Conservation (phyloP, 2,797 vertebrate genomes). For the Podarcis lilfordi region DNA sequence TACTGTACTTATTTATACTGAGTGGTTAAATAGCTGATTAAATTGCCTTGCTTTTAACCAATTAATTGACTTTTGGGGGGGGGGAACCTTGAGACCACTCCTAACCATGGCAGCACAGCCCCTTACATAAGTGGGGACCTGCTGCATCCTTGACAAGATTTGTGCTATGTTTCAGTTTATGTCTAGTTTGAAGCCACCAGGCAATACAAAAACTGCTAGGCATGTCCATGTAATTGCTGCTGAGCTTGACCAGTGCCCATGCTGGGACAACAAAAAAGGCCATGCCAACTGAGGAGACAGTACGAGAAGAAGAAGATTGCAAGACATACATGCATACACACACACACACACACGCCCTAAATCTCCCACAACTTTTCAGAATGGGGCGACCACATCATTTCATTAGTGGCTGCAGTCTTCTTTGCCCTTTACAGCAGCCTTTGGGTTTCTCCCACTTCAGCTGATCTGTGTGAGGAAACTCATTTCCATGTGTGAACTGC, state of each 20-base stretch:
- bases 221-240: background rate
- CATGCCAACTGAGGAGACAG: background rate
- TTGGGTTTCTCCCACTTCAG: background rate
- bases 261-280: background rate
- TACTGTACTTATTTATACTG: background rate
- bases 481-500: background rate
- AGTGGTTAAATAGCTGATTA: conserved; percentile 17
- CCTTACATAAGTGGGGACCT: background rate
- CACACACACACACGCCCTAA: background rate
- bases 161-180: background rate
- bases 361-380: background rate
- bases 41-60: conserved; percentile 14
- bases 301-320: background rate
- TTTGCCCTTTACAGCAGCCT: background rate
- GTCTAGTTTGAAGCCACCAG: background rate
- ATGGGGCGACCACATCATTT: background rate
- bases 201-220: background rate
- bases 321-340: background rate
- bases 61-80: background rate
- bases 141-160: background rate
- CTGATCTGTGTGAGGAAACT: background rate
- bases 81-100: background rate
- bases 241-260: background rate
- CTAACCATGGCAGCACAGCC: background rate
- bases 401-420: background rate